Conservation (phyloP, 2,113 vertebrate species). For the Cheilinus undulatus region DNA sequence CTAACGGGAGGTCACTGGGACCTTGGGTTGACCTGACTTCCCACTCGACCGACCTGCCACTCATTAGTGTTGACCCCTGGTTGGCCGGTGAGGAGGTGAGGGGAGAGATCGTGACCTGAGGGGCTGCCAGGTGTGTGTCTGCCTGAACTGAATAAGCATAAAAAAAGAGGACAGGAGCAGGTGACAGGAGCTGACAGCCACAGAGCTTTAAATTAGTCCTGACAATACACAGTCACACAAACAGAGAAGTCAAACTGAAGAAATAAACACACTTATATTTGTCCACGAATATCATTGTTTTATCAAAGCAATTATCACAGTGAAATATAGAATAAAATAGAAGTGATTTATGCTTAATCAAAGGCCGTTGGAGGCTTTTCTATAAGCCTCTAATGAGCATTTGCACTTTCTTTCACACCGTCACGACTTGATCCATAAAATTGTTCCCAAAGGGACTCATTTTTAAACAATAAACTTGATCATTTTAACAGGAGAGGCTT, state of each 20-base stretch:
- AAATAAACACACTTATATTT: too few relatives aligned
- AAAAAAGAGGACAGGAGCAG: conserved; percentile 37
- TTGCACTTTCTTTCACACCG: too few relatives aligned
- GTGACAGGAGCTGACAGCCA: conserved; percentile 31
- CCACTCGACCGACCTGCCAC: conserved; percentile 43
- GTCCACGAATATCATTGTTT: too few relatives aligned
- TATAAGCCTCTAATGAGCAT: not conserved
- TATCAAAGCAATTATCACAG: too few relatives aligned
- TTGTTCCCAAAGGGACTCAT: too few relatives aligned
- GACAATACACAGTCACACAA: conserved; percentile 11
- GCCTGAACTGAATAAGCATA: conserved; percentile 40
- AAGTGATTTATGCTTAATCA: not conserved
- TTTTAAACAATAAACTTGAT: too few relatives aligned
- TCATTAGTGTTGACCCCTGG: conserved; percentile 74
- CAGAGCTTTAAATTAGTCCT: conserved; percentile 11
- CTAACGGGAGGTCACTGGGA: conserved; percentile 38
- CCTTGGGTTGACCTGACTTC: conserved; percentile 51
- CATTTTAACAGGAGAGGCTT: too few relatives aligned
- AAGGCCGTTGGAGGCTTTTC: not conserved
- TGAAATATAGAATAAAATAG: too few relatives aligned
- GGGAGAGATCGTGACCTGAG: conserved; percentile 51
- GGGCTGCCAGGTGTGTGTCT: conserved; percentile 46
- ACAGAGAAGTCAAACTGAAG: not conserved
- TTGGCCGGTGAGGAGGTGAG: conserved; percentile 58
- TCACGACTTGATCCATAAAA: too few relatives aligned